A percentile compares a stretch with the other conserved stretches of the same genome.
These are phyloP conservation scores for Macrotrachela quadricornifera DNA, from an alignment of 1,140 invertebrate species.

Conservation along the genomic window DNA sequence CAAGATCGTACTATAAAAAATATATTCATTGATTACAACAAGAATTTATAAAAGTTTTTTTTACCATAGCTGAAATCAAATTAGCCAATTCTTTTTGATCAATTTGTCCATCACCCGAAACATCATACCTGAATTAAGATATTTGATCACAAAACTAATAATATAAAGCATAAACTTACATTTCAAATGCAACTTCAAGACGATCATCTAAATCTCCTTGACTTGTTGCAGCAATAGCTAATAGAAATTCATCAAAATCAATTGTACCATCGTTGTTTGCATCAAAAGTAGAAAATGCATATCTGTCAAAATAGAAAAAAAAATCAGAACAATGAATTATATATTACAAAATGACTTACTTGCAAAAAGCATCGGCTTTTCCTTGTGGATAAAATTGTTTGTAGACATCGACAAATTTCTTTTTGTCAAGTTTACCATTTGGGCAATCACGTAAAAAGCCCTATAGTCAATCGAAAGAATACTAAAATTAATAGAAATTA, in stretches of 20 bases:
- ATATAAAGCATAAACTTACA: background rate
- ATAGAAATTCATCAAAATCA: conserved; percentile 8
- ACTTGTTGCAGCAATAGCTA: conserved; percentile 1
- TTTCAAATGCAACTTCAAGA: conserved; percentile 3
- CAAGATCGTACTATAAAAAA: conserved; percentile 5
- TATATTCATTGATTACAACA: background rate
- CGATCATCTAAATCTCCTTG: conserved; percentile 4
- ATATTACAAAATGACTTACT: too few relatives aligned
- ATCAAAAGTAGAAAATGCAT: conserved; percentile 7
- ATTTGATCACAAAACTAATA: too few relatives aligned
- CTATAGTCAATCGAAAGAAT: too few relatives aligned
- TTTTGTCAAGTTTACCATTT: conserved; percentile 5
- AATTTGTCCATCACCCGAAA: conserved; percentile 2
- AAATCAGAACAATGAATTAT: too few relatives aligned
- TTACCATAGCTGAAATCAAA: background rate
- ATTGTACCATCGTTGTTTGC: conserved; percentile 2
- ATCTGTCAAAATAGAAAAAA: background rate
- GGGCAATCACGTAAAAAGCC: background rate
- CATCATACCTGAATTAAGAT: background rate
- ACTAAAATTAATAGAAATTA: too few relatives aligned
- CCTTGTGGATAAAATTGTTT: conserved; percentile 9
- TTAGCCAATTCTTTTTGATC: conserved; percentile 9
- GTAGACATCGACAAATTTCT: conserved; percentile 9
- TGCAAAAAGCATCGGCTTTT: too few relatives aligned
- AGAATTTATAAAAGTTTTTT: background rate